Conservation (phyloP, 2,888 invertebrate species). For the Calameuta pallipes region DNA sequence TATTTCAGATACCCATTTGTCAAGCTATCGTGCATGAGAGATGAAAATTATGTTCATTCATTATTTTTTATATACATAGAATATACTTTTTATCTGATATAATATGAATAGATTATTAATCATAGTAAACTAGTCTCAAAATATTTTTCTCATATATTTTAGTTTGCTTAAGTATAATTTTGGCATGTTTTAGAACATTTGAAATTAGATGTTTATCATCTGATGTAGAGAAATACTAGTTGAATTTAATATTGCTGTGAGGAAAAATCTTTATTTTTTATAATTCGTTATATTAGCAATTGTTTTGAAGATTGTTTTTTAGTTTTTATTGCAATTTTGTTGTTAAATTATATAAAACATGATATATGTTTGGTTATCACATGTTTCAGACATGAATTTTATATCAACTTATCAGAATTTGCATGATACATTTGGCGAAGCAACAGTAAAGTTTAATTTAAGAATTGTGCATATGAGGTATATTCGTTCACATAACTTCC, state of each 20-base stretch:
- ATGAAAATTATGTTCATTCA: neutral
- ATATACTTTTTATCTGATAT: neutral
- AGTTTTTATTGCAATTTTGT: neutral
- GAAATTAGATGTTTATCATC: no score
- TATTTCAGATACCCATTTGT: neutral
- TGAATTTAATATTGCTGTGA: neutral
- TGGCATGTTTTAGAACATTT: no score
- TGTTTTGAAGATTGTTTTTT: neutral
- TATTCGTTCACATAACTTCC: neutral
- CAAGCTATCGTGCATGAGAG: neutral
- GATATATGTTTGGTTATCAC: neutral
- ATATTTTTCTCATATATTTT: no score
- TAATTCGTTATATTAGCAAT: neutral
- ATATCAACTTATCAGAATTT: neutral
- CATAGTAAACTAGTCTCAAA: no score
- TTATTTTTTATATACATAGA: no score
- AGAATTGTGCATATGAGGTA: neutral
- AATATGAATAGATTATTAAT: neutral
- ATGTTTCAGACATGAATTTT: neutral
- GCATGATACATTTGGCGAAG: neutral
- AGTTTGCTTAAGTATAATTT: no score
- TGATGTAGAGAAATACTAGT: no score
- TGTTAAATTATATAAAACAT: neutral
- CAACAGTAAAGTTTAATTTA: neutral
- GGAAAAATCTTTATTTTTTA: neutral